Evolutionary conservation across 2,888 invertebrate species (phyloP).

Genomic region (Drosophila ochracea): DNA sequence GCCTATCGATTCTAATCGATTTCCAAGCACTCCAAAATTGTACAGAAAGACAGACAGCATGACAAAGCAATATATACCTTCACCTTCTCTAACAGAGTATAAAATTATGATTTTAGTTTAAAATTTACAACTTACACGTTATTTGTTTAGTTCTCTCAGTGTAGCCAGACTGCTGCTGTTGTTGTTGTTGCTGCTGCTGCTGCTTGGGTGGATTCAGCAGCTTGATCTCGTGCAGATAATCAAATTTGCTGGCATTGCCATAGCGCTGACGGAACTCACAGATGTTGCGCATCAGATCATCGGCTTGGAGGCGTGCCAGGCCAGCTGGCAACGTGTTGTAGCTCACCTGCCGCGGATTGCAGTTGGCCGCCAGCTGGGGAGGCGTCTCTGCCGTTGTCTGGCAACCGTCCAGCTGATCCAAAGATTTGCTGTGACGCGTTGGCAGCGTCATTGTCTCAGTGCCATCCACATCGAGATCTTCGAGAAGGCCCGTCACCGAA

Average conservation of each 20-base stretch:
- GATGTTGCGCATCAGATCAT: conserved; percentile 87
- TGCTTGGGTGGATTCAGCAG: conserved; percentile 83
- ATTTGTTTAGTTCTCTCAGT: conserved; percentile 10
- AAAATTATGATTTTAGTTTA: background rate
- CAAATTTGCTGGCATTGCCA: conserved; percentile 86
- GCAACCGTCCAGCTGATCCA: conserved; percentile 89
- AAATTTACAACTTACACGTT: background rate
- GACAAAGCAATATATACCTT: no score
- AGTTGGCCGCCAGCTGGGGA: conserved; percentile 17
- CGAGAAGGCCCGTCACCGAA: conserved; percentile 87
- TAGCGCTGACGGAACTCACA: conserved; percentile 88
- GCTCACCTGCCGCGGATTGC: conserved; percentile 54
- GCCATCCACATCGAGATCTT: conserved; percentile 83
- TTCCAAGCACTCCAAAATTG: no score
- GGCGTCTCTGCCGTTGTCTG: conserved; percentile 25
- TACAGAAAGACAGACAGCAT: accelerated
- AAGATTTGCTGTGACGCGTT: conserved; percentile 92
- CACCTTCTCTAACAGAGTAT: background rate
- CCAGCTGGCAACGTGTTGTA: conserved; percentile 69
- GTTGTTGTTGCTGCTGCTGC: conserved; percentile 14
- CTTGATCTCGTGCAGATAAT: conserved; percentile 84
- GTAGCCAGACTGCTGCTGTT: conserved; percentile 6
- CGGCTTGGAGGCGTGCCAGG: conserved; percentile 84
- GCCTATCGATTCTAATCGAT: background rate
- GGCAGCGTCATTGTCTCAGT: conserved; percentile 87